These are phyloP conservation scores for Anolis carolinensis DNA, from an alignment of 2,113 vertebrate species.

Conservation along the genomic window DNA sequence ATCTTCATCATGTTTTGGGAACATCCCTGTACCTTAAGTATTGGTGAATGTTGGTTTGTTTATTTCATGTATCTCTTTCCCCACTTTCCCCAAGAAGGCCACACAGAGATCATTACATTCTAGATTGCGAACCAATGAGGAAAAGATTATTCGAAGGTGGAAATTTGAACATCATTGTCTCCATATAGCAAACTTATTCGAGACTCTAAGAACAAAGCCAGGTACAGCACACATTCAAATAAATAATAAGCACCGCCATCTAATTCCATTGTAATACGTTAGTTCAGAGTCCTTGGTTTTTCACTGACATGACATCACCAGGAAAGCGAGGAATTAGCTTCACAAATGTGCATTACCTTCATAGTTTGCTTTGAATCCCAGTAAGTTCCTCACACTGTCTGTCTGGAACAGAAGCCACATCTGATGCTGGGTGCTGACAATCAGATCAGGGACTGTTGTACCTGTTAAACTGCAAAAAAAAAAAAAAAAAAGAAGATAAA, in stretches of 20 bases:
- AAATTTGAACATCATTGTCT: not conserved
- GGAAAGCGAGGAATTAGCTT: not conserved
- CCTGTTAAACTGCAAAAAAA: slow-evolving; percentile 87
- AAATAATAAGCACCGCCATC: too few species aligned
- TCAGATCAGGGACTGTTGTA: slow-evolving; percentile 91
- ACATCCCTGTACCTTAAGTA: too few species aligned
- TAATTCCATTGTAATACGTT: not conserved
- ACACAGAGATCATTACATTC: too few species aligned
- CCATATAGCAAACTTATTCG: not conserved
- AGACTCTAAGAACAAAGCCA: not conserved
- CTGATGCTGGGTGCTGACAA: slow-evolving; percentile 96
- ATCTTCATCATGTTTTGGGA: too few species aligned
- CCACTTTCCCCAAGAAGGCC: too few species aligned
- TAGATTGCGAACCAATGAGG: too few species aligned
- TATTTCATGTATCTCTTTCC: too few species aligned
- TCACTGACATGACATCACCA: not conserved
- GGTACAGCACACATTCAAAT: not conserved
- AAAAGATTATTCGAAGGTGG: not conserved
- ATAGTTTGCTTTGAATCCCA: slow-evolving; percentile 95
- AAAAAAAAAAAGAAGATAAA: slow-evolving; percentile 36
- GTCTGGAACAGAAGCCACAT: slow-evolving; percentile 99
- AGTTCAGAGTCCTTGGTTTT: not conserved
- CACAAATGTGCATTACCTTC: slow-evolving; percentile 80
- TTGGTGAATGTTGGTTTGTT: too few species aligned
- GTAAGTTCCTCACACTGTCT: slow-evolving; percentile 90